These are phyloP conservation scores for Sebastes oblongus DNA, from an alignment of 2,797 vertebrate genomes.

Conservation along the genomic window DNA sequence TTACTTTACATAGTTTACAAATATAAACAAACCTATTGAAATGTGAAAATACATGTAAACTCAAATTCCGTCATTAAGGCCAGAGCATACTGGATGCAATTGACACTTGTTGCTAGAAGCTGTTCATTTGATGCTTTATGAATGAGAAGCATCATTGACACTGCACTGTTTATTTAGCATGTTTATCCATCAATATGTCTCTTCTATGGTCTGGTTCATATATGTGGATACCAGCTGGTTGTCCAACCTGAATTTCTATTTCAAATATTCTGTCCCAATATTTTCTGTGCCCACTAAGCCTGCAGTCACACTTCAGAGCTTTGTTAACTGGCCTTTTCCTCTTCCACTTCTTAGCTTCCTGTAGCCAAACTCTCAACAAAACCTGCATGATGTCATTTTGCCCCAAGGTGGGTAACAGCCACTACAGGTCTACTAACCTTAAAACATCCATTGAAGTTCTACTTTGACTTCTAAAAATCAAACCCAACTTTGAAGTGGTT, in stretches of 20 bases:
- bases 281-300: slow-evolving; percentile 8
- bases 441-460: slow-evolving; percentile 39
- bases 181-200: slow-evolving; percentile 1
- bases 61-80: slow-evolving; percentile 61
- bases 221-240: background rate
- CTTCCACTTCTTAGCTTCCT: slow-evolving; percentile 3
- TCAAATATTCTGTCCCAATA: slow-evolving; percentile 9
- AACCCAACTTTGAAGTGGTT: slow-evolving; percentile 28
- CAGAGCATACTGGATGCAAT: slow-evolving; percentile 43
- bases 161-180: background rate
- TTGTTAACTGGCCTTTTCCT: slow-evolving; percentile 30
- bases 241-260: background rate
- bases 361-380: slow-evolving; percentile 16
- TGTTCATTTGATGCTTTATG: slow-evolving; percentile 4
- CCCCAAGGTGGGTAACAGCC: slow-evolving; percentile 40
- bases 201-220: background rate
- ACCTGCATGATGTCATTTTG: slow-evolving; percentile 44
- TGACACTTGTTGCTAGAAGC: slow-evolving; percentile 12
- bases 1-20: slow-evolving; percentile 72
- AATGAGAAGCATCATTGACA: background rate
- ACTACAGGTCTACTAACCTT: slow-evolving; percentile 15
- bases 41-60: slow-evolving; percentile 53
- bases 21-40: slow-evolving; percentile 62
- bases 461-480: slow-evolving; percentile 26
- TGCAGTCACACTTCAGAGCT: slow-evolving; percentile 33